Evolutionary conservation across 1,140 invertebrate species (phyloP).

Genomic region (Drosophila ogumai): DNA sequence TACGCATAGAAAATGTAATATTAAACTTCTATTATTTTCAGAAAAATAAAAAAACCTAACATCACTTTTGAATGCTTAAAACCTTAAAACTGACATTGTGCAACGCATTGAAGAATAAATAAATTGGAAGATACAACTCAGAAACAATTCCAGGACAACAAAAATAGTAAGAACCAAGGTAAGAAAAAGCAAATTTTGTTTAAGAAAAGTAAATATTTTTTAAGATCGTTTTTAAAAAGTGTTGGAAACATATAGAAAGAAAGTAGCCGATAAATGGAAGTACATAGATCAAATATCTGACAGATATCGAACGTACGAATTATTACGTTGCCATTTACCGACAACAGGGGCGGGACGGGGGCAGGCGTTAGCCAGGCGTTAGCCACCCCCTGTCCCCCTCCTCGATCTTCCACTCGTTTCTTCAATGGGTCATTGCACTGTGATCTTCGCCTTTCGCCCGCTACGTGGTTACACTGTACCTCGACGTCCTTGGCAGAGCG

Average conservation of each 20-base stretch:
- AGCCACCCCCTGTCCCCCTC: constrained; percentile 2
- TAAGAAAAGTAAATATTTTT: not conserved
- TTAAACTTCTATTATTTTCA: not conserved
- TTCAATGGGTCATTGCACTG: constrained; percentile 81
- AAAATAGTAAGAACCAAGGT: not conserved
- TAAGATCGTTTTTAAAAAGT: not conserved
- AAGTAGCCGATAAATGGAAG: constrained; percentile 39
- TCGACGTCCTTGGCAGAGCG: constrained; percentile 73
- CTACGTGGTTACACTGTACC: constrained; percentile 74
- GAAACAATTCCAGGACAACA: not conserved
- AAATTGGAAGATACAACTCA: not conserved
- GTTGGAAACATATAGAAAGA: constrained; percentile 10
- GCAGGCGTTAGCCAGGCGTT: not conserved
- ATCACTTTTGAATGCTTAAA: not conserved
- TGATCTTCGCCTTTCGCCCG: constrained; percentile 68
- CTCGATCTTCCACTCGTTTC: constrained; percentile 44
- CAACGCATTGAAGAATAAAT: constrained; percentile 4
- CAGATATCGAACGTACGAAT: constrained; percentile 27
- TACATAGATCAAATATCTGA: constrained; percentile 34
- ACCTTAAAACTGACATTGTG: not conserved
- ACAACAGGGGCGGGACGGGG: constrained; percentile 5
- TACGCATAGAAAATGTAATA: no score
- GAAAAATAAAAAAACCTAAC: not conserved
- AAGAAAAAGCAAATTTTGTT: not conserved
- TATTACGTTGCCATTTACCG: constrained; percentile 46